These are phyloP conservation scores for Plutomurus gul DNA, from an alignment of 1,140 invertebrate genomes.

Conservation along the genomic window DNA sequence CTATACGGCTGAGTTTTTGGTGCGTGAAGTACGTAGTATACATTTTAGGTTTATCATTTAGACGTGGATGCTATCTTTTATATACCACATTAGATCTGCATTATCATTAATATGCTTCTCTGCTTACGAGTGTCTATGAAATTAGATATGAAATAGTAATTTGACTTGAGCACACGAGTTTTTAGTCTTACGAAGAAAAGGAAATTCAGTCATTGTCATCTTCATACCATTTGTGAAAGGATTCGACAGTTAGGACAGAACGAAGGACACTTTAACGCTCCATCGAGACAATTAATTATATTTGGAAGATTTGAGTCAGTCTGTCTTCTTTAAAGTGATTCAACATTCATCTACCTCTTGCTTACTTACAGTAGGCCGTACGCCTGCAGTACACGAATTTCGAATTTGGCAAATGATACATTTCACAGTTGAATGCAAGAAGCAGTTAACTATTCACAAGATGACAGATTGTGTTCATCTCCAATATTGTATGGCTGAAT, in stretches of 20 bases:
- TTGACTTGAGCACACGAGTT: too few species aligned
- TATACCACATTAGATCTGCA: too few species aligned
- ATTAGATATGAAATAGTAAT: too few species aligned
- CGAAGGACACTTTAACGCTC: not conserved
- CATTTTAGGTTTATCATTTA: too few species aligned
- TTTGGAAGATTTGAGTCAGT: conserved; percentile 28
- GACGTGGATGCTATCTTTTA: too few species aligned
- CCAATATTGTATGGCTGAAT: conserved; percentile 2
- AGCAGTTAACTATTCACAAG: not conserved
- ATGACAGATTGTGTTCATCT: conserved; percentile 21
- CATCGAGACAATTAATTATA: conserved; percentile 34
- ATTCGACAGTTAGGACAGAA: conserved; percentile 10
- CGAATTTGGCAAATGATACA: not conserved
- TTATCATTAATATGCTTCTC: too few species aligned
- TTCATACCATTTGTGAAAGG: not conserved
- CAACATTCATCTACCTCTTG: not conserved
- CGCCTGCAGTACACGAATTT: not conserved
- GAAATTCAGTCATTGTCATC: conserved; percentile 17
- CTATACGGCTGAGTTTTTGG: too few species aligned
- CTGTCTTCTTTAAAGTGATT: conserved; percentile 18
- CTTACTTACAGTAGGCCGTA: not conserved
- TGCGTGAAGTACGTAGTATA: too few species aligned
- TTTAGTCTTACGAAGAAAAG: too few species aligned
- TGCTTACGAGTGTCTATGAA: too few species aligned
- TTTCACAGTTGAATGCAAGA: conserved; percentile 14